A percentile compares a stretch with the other conserved stretches of the same genome.
Conservation (phyloP, 2,113 vertebrate genomes). For the Condylura cristata region DNA sequence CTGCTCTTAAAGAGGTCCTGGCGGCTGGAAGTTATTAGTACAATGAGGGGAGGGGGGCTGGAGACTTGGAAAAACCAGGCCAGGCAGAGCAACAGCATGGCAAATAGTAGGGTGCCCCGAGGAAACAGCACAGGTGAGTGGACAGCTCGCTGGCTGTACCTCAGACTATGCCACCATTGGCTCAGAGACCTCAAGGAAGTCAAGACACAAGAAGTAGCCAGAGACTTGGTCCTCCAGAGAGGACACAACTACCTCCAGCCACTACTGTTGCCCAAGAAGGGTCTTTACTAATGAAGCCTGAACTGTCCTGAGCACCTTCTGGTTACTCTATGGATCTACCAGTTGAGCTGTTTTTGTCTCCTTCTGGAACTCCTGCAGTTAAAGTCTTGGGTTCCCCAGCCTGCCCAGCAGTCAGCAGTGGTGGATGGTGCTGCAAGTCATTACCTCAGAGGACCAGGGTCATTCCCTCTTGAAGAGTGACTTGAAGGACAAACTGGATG, state of each 20-base stretch:
- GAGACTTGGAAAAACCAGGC: neutral
- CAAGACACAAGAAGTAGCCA: neutral
- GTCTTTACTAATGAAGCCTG: conserved; percentile 32
- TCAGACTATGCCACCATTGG: no score
- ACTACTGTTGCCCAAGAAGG: neutral
- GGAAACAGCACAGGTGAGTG: neutral
- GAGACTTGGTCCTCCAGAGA: neutral
- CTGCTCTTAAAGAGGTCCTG: conserved; percentile 66
- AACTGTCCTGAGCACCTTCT: neutral
- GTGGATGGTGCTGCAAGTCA: neutral
- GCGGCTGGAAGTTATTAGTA: conserved; percentile 80
- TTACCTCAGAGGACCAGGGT: neutral
- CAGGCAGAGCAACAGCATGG: neutral
- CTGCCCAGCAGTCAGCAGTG: neutral
- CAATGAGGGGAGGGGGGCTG: neutral
- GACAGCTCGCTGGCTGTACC: neutral
- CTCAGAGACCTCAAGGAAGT: neutral
- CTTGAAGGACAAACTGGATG: neutral
- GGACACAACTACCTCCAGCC: neutral
- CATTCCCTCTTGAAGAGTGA: neutral
- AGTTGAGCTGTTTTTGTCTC: neutral
- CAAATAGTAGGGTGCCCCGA: no score
- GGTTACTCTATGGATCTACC: neutral
- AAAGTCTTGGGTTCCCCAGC: neutral
- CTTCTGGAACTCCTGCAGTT: neutral